These are phyloP conservation scores for zebrafish (Danio rerio) DNA, from an alignment of 2,113 vertebrate genomes.

Conservation along the genomic window DNA sequence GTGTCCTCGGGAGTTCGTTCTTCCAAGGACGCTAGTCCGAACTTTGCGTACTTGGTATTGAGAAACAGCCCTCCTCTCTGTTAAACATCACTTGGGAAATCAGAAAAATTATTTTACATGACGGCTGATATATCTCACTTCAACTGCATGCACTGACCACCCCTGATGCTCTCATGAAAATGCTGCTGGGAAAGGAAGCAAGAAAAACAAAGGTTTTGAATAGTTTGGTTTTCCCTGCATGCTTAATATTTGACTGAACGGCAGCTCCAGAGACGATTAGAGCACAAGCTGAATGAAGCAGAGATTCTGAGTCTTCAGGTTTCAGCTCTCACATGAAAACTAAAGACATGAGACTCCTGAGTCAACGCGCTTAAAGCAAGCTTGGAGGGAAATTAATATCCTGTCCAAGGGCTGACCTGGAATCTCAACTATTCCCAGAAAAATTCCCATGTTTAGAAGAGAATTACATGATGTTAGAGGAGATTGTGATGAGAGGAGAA, in stretches of 20 bases:
- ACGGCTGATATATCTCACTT: no score
- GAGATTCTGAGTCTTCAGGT: background rate
- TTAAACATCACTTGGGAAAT: no score
- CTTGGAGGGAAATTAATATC: constrained; percentile 17
- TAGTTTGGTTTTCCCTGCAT: constrained; percentile 35
- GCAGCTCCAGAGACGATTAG: background rate
- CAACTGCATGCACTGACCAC: background rate
- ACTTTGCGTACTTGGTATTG: no score
- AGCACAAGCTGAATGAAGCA: background rate
- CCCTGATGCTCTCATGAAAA: background rate
- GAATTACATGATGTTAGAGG: constrained; percentile 15
- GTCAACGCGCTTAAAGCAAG: constrained; percentile 15
- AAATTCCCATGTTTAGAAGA: background rate
- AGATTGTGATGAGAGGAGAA: background rate
- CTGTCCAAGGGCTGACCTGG: constrained; percentile 29
- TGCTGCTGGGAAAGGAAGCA: constrained; percentile 37
- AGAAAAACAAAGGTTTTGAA: constrained; percentile 45
- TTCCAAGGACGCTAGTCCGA: no score
- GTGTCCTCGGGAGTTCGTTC: no score
- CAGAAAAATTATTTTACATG: no score
- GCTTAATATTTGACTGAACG: constrained; percentile 51
- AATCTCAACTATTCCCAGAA: constrained; percentile 32
- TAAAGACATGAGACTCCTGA: constrained; percentile 15
- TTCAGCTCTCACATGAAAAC: constrained; percentile 13
- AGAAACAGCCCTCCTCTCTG: no score